phyloP scores from a whole-genome alignment of 2,113 vertebrate species.

The Macrotus californicus region DNA sequence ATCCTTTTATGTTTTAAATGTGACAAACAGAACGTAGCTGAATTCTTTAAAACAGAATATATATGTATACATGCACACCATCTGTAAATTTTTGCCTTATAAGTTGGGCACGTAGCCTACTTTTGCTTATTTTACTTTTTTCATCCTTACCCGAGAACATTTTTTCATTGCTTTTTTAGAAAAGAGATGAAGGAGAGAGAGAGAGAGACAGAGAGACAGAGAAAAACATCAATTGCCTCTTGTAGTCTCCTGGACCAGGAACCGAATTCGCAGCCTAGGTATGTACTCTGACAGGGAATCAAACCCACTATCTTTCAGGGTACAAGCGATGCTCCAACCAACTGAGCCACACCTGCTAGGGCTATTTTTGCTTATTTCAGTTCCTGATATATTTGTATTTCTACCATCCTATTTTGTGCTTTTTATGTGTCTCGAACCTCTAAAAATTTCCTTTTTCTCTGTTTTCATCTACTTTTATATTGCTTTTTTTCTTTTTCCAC shows the following conservation, averaged over 20 bases:
- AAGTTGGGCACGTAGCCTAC: background rate
- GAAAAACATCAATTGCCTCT: no score
- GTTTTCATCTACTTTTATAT: background rate
- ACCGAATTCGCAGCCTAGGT: no score
- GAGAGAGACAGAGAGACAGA: no score
- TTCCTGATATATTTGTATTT: background rate
- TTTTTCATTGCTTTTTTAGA: no score
- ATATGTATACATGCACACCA: background rate
- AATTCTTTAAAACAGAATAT: background rate
- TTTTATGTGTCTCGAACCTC: background rate
- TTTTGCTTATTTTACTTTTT: background rate
- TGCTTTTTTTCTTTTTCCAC: background rate
- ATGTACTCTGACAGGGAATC: no score
- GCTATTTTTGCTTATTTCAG: background rate
- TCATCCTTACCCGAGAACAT: no score
- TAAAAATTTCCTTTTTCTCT: background rate
- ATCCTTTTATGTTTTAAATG: slow-evolving; percentile 35
- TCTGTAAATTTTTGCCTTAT: background rate
- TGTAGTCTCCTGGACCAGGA: no score
- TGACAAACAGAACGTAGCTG: background rate
- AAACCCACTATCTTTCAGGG: no score
- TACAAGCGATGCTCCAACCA: no score
- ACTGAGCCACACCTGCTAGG: no score
- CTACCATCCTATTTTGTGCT: background rate
- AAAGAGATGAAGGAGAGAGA: no score